phyloP scores from a whole-genome alignment of 2,888 invertebrate species.

The Galerucella pusilla region DNA sequence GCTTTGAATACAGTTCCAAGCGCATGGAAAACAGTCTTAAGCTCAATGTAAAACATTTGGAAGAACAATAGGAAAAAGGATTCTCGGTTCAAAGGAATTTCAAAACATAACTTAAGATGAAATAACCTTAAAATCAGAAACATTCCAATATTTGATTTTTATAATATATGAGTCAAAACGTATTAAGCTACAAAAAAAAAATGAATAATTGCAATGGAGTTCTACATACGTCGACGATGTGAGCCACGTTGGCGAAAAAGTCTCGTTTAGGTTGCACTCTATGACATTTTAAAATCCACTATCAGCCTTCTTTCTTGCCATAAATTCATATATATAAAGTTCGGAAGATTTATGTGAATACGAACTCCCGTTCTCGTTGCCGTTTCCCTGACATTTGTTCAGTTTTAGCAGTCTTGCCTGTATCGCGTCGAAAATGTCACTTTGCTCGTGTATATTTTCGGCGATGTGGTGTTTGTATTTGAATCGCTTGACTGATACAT shows the following conservation, averaged over 20 bases:
- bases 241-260: background rate
- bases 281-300: constrained; percentile 59
- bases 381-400: constrained; percentile 57
- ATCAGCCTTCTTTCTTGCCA: constrained; percentile 54
- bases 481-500: background rate
- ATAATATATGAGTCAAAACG: too few species aligned
- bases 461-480: constrained; percentile 12
- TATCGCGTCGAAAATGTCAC: constrained; percentile 41
- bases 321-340: constrained; percentile 56
- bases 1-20: too few species aligned
- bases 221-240: background rate
- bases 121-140: too few species aligned
- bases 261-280: constrained; percentile 48
- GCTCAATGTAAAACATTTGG: too few species aligned
- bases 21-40: too few species aligned
- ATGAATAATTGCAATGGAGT: background rate
- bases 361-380: constrained; percentile 50
- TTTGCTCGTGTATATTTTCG: constrained; percentile 33
- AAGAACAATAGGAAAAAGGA: too few species aligned
- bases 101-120: too few species aligned
- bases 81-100: too few species aligned
- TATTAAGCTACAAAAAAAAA: background rate
- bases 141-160: too few species aligned
- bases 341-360: constrained; percentile 56
- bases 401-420: constrained; percentile 53